Base-by-base conservation (phyloP, 2,113 vertebrate species). In the Acanthisitta chloris region DNA sequence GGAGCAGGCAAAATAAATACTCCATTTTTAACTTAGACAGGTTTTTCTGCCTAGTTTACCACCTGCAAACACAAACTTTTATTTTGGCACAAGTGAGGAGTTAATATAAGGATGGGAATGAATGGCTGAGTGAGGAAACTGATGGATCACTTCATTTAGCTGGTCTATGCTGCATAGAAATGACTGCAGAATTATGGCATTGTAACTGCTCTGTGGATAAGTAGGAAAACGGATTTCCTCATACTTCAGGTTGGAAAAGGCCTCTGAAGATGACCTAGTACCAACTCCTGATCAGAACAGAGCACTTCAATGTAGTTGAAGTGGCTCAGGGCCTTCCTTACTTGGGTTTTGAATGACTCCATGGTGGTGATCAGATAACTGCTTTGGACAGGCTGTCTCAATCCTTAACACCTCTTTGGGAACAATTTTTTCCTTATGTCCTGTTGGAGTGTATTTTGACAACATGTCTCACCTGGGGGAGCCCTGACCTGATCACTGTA, bases 31-130 rank as follows among this genome's bases (percentile, higher is more conserved):
- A 71, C 46, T 90, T 77, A 79, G 58, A 86, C 20, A 36, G 20
- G 29, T 59, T 90, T 93, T 82, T 71, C 76, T 83, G 80, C 65
- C 71, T 88, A 66, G 49, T 83, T 93, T 90, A 71, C 76, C 54
- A 81, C 86, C 77, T 94, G 76, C 42, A 90, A 92, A 48, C 64
- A 77, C 31, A 73, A 91, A 93, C 51, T 93, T 93, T 83, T 83
- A 29, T 54, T 14, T 62, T 88, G 80, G 76, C 86, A 81, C 43
- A 71, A 93, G 42, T 62, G 28, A 81, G 46, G 29, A 88, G 46
- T 77, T 90, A 58, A 62, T 90, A 66, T 31, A 78, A 73, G 67
- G 45, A 76, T 67, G 34, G 17, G 45, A 90, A 81, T 73, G 64
- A 86, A 80, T 64, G 64, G 20, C 42, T 78, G 38, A 88, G 43